A percentile compares a stretch with the other conserved stretches of the same genome.
These are phyloP conservation scores for Drosophila demipolita DNA, from an alignment of 2,888 invertebrate genomes.

Conservation along the genomic window DNA sequence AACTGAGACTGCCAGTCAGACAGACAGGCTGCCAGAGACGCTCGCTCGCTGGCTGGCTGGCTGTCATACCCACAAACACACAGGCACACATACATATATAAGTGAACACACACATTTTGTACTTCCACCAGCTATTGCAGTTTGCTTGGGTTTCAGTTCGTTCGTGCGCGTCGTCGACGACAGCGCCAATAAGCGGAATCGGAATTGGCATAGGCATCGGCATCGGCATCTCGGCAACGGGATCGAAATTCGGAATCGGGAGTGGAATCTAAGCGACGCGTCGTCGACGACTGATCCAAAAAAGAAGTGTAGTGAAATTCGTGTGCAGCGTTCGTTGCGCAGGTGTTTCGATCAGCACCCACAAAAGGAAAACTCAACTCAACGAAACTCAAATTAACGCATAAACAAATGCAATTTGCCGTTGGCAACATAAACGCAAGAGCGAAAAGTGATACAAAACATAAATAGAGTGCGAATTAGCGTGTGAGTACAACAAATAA, in stretches of 20 bases:
- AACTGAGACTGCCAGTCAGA: slow-evolving; percentile 62
- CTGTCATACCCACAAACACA: slow-evolving; percentile 26
- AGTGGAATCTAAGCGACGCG: slow-evolving; percentile 42
- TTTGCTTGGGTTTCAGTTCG: slow-evolving; percentile 73
- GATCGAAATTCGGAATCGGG: slow-evolving; percentile 52
- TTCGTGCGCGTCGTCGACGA: slow-evolving; percentile 66
- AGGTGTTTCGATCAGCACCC: slow-evolving; percentile 45
- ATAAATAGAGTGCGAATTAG: slow-evolving; percentile 57
- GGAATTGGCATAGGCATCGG: slow-evolving; percentile 31
- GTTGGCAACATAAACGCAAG: slow-evolving; percentile 38
- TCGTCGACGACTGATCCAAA: slow-evolving; percentile 43
- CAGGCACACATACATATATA: slow-evolving; percentile 12
- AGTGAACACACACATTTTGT: slow-evolving; percentile 38
- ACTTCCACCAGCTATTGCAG: slow-evolving; percentile 74
- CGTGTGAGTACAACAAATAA: slow-evolving; percentile 49
- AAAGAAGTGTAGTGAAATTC: slow-evolving; percentile 58
- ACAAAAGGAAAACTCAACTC: slow-evolving; percentile 10
- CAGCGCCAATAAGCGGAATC: slow-evolving; percentile 69
- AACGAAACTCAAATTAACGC: slow-evolving; percentile 19
- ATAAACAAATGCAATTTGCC: slow-evolving; percentile 52
- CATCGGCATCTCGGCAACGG: slow-evolving; percentile 33
- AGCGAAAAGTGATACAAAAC: slow-evolving; percentile 56
- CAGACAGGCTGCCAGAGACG: slow-evolving; percentile 49
- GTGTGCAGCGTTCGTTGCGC: slow-evolving; percentile 47
- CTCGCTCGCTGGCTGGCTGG: slow-evolving; percentile 31